Evolutionary conservation across 2,888 invertebrate species (phyloP).

Genomic region (Papilio gigon): DNA sequence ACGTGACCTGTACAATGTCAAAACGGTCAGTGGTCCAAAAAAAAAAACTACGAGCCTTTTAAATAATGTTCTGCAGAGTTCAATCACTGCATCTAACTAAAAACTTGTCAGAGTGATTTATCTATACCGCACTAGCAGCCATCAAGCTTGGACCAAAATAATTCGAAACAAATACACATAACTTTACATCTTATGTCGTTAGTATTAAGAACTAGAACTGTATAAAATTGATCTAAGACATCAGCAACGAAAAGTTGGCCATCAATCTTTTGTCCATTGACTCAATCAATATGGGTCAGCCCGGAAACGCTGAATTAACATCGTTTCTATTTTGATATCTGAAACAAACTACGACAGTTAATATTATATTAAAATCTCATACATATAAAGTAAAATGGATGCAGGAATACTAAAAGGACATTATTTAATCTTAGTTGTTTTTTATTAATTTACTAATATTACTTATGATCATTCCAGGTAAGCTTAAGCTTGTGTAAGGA

Average conservation of each 20-base stretch:
- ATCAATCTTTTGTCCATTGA: slow-evolving; percentile 65
- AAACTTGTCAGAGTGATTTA: slow-evolving; percentile 50
- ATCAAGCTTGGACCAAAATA: slow-evolving; percentile 48
- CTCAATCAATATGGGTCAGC: slow-evolving; percentile 67
- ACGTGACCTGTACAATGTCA: slow-evolving; percentile 17
- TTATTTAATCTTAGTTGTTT: too few species aligned
- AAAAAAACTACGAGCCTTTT: slow-evolving; percentile 10
- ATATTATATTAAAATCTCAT: slow-evolving; percentile 9
- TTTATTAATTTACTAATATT: too few species aligned
- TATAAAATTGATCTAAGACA: slow-evolving; percentile 24
- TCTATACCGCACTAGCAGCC: slow-evolving; percentile 48
- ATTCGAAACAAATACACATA: slow-evolving; percentile 38
- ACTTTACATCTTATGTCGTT: slow-evolving; percentile 42
- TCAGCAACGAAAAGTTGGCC: slow-evolving; percentile 51
- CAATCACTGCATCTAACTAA: slow-evolving; percentile 44
- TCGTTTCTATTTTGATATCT: slow-evolving; percentile 58
- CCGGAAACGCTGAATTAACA: slow-evolving; percentile 60
- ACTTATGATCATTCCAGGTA: too few species aligned
- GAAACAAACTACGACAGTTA: slow-evolving; percentile 39
- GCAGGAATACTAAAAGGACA: too few species aligned
- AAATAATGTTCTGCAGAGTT: slow-evolving; percentile 39
- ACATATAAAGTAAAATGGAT: neutral
- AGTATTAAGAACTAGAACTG: slow-evolving; percentile 41
- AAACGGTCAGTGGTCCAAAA: slow-evolving; percentile 14
- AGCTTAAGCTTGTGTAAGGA: too few species aligned